These are phyloP conservation scores for Bambusicola thoracicus DNA, from an alignment of 2,113 vertebrate species.

Conservation along the genomic window DNA sequence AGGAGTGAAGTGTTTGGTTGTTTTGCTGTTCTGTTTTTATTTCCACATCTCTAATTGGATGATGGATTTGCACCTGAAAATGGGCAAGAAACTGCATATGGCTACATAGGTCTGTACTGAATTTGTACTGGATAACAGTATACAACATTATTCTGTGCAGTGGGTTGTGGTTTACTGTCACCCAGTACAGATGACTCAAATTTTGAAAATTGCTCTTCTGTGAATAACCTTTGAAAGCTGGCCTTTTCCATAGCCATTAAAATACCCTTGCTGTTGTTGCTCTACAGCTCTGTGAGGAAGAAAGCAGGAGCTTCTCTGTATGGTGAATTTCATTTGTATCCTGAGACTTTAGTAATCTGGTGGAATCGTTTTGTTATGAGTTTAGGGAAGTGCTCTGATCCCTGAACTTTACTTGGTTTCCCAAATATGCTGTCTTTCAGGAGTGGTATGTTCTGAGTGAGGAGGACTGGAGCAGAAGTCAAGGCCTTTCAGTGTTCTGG, in stretches of 20 bases:
- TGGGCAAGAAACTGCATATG: neutral
- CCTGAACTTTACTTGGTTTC: neutral
- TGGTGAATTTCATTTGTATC: neutral
- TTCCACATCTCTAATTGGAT: neutral
- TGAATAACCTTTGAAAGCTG: conserved; percentile 20
- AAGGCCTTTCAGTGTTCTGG: neutral
- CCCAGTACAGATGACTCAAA: conserved; percentile 12
- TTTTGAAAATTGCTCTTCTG: conserved; percentile 24
- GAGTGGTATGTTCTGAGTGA: neutral
- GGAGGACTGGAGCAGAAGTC: neutral
- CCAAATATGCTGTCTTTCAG: neutral
- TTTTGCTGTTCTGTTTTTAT: neutral
- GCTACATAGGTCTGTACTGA: neutral
- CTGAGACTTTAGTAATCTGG: neutral
- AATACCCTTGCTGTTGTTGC: neutral
- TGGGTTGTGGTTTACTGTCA: neutral
- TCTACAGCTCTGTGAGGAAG: neutral
- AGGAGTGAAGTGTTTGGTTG: neutral
- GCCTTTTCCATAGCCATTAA: neutral
- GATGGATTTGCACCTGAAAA: neutral
- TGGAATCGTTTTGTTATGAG: neutral
- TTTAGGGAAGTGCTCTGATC: neutral
- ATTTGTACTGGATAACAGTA: neutral
- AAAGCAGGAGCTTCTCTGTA: neutral
- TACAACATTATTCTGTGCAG: neutral